Conservation (phyloP, 2,797 vertebrate species). For the Sorex maritimensis region DNA sequence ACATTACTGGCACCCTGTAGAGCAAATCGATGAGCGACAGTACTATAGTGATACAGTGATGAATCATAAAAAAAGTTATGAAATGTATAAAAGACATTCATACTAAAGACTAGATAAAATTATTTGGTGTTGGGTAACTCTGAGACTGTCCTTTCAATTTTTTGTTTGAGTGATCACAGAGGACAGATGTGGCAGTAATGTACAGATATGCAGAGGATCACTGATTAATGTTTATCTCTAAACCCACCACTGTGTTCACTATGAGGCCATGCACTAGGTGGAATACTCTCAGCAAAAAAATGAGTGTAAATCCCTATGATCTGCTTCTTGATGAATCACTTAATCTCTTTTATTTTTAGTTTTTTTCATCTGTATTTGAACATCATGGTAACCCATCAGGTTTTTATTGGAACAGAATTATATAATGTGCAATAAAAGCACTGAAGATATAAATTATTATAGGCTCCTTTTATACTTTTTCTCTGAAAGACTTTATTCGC, state of each 20-base stretch:
- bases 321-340: background rate
- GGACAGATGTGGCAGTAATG: background rate
- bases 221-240: background rate
- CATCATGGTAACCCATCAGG: background rate
- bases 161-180: background rate
- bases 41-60: too few relatives aligned
- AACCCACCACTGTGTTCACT: background rate
- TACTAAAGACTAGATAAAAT: conserved; percentile 34
- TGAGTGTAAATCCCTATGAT: background rate
- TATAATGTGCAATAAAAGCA: conserved; percentile 6
- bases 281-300: background rate
- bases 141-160: background rate
- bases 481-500: conserved; percentile 43
- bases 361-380: conserved; percentile 11
- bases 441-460: background rate
- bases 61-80: background rate
- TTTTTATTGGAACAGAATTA: conserved; percentile 49
- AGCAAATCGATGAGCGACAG: too few relatives aligned
- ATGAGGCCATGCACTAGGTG: background rate
- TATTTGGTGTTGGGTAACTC: conserved; percentile 1
- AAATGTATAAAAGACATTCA: background rate
- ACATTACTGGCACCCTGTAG: too few relatives aligned
- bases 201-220: background rate
- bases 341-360: background rate
- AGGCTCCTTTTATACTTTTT: background rate